Conservation (phyloP, 2,888 invertebrate genomes). For the Theretra japonica region DNA sequence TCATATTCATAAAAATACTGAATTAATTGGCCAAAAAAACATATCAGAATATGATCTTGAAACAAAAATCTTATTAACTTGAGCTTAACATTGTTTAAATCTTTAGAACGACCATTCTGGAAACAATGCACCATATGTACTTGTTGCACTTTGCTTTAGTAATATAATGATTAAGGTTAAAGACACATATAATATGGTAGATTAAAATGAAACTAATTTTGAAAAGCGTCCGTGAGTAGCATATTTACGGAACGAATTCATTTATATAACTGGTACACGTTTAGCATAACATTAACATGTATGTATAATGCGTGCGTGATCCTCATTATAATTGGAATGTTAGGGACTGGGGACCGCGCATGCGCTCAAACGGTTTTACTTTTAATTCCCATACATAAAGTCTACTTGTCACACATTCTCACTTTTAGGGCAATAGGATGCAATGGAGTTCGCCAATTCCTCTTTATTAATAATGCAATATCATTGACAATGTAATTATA, state of each 20-base stretch:
- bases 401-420: neutral
- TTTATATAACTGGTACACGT: conserved; percentile 1
- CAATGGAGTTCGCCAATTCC: too few relatives aligned
- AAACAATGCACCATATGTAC: too few relatives aligned
- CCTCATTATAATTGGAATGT: conserved; percentile 18
- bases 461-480: too few relatives aligned
- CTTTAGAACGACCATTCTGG: too few relatives aligned
- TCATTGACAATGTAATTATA: too few relatives aligned
- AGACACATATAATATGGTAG: neutral
- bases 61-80: too few relatives aligned
- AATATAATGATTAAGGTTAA: too few relatives aligned
- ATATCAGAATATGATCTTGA: too few relatives aligned
- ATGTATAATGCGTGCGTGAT: conserved; percentile 1
- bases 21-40: too few relatives aligned
- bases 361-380: neutral
- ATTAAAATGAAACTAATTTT: neutral
- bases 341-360: neutral
- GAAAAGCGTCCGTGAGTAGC: neutral
- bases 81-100: too few relatives aligned
- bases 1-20: too few relatives aligned
- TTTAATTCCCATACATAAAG: neutral
- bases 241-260: neutral
- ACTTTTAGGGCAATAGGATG: neutral
- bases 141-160: too few relatives aligned
- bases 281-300: conserved; percentile 20